Evolutionary conservation across 2,888 invertebrate genomes (phyloP).

Genomic region (Tricholauxania praeusta): DNA sequence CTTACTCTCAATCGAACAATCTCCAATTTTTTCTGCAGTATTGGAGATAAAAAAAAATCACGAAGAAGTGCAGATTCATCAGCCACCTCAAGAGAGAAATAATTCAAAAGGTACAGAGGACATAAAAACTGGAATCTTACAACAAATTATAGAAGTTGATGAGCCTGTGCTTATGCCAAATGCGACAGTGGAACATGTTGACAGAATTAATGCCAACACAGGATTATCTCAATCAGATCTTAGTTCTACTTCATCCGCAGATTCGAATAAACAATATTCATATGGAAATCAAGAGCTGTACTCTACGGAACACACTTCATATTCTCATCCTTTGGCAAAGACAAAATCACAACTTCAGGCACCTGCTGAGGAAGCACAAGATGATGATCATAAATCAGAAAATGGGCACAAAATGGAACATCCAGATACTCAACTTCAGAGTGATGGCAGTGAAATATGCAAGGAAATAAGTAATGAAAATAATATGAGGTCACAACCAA

Average conservation of each 20-base stretch:
- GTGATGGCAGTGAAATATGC: neutral
- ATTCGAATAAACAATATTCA: constrained; percentile 80
- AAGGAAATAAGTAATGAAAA: neutral
- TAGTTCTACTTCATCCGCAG: constrained; percentile 77
- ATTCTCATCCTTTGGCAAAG: constrained; percentile 67
- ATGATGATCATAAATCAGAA: constrained; percentile 54
- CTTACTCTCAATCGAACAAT: constrained; percentile 64
- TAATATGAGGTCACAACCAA: neutral
- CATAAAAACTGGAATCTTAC: constrained; percentile 55
- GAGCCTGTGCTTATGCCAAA: constrained; percentile 48
- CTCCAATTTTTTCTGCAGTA: constrained; percentile 60
- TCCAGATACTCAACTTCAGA: constrained; percentile 25
- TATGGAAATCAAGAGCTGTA: constrained; percentile 86
- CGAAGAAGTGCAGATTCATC: constrained; percentile 68
- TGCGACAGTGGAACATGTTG: constrained; percentile 33
- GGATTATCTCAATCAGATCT: constrained; percentile 87
- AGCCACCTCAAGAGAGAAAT: constrained; percentile 58
- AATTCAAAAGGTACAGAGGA: constrained; percentile 53
- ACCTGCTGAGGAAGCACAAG: constrained; percentile 49
- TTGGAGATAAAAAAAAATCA: constrained; percentile 50
- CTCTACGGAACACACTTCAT: constrained; percentile 79
- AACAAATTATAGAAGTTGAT: constrained; percentile 61
- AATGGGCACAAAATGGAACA: constrained; percentile 51
- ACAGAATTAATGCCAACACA: constrained; percentile 69
- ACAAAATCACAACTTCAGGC: constrained; percentile 44